phyloP scores from a whole-genome alignment of 1,140 invertebrate species.

The Pseudomyrmex cubaensis region DNA sequence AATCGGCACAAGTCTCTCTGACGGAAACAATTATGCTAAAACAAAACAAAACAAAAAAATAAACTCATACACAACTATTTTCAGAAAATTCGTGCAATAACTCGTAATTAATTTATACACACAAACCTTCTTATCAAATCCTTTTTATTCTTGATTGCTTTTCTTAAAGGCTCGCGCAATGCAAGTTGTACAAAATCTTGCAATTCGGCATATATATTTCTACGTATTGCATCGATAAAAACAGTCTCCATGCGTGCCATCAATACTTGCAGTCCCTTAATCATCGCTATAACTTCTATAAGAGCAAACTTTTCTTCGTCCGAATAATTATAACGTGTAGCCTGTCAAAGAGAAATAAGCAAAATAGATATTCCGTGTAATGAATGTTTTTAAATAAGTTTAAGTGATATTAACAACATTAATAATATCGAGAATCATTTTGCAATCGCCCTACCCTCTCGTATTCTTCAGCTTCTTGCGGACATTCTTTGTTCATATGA shows the following conservation, averaged over 20 bases:
- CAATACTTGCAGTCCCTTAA: slow-evolving; percentile 98
- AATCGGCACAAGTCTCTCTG: slow-evolving; percentile 98
- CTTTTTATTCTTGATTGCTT: slow-evolving; percentile 99
- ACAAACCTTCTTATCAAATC: slow-evolving; percentile 95
- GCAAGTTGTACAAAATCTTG: slow-evolving; percentile 98
- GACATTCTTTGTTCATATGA: slow-evolving; percentile 98
- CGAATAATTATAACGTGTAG: slow-evolving; percentile 99
- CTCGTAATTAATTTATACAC: slow-evolving; percentile 59
- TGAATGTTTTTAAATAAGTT: slow-evolving; percentile 3
- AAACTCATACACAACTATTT: neutral
- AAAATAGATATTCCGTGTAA: too few species aligned
- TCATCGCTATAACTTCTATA: slow-evolving; percentile 99
- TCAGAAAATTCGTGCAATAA: neutral
- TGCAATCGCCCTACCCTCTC: slow-evolving; percentile 90
- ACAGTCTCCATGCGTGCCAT: slow-evolving; percentile 99
- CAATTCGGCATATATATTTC: slow-evolving; percentile 98
- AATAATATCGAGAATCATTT: neutral
- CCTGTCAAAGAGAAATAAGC: slow-evolving; percentile 83
- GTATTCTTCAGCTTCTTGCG: slow-evolving; percentile 99
- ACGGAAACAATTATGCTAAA: slow-evolving; percentile 96
- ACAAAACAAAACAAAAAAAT: neutral
- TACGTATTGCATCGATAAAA: slow-evolving; percentile 97
- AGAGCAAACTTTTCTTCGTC: slow-evolving; percentile 99
- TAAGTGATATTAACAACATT: too few species aligned
- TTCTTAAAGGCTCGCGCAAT: slow-evolving; percentile 96